Evolutionary conservation across 1,140 invertebrate genomes (phyloP), one percentile per base, ranked within the genome.

Genomic region (Pseudobourletiella spinata): DNA sequence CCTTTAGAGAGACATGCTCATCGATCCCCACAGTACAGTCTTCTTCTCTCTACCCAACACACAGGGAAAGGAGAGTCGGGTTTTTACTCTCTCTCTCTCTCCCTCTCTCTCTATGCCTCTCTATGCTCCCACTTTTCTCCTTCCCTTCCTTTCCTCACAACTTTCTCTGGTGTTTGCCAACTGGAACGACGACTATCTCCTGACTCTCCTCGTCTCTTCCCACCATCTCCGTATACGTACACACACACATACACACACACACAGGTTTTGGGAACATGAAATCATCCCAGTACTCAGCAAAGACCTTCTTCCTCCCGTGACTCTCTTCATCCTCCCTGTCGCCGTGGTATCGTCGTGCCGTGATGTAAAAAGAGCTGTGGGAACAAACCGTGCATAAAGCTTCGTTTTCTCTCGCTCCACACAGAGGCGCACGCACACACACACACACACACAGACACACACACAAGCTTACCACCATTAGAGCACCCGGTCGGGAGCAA

Each of bases 81-180:
- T n/a, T n/a, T 39, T 11, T 46, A 46, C 48, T 25, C 48, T 25
- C 4, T 25, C 4, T 14, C 24, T 25, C 14, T 51, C 24, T 51
- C 6, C n/a, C 24, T n/a, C n/a, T n/a, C n/a, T n/a, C n/a, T n/a
- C n/a, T n/a, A n/a, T n/a, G n/a, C n/a, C n/a, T n/a, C n/a, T 46
- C n/a, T 46, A 20, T n/a, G n/a, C 32, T 39, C 22, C 48, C 24
- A 51, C 48, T 26, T 14, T 51, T 51, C 18, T 6, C 44, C 22
- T 11, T 6, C 44, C 18, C 18, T 51, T 25, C 22, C 24, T 25
- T 51, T 51, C 48, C 48, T 51, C n/a, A n/a, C 48, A 51, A 51
- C 48, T 51, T 51, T 51, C 48, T 51, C 48, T 26, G 11, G 25
- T 51, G 48, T 51, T 51, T 51, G 48, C 48, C 48, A 51, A 51